A percentile compares a stretch with the other conserved stretches of the same genome.
These are phyloP conservation scores for Malurus alboscapulatus DNA, from an alignment of 2,113 vertebrate species.

Conservation along the genomic window DNA sequence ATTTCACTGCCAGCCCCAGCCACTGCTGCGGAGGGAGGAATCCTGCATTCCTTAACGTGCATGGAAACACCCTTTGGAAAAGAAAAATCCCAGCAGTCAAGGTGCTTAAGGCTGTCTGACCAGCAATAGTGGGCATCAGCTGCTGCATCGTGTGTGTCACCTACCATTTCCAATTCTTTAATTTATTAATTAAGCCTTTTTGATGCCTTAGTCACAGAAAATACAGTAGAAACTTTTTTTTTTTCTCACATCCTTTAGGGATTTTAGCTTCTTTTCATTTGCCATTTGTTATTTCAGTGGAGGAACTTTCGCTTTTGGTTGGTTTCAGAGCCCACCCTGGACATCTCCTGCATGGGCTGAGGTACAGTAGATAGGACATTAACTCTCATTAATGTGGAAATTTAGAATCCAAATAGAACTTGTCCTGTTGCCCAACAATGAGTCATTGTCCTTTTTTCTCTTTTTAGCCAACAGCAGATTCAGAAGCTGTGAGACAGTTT, in stretches of 20 bases:
- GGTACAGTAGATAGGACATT: constrained; percentile 23
- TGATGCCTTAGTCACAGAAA: constrained; percentile 25
- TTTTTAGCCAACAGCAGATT: constrained; percentile 67
- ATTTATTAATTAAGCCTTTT: constrained; percentile 10
- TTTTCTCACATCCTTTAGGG: constrained; percentile 29
- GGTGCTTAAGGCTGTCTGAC: not conserved
- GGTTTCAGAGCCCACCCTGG: constrained; percentile 63
- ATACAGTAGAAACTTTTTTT: not conserved
- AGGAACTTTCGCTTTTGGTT: constrained; percentile 70
- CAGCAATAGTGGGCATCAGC: not conserved
- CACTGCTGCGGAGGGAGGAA: not conserved
- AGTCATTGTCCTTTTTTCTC: constrained; percentile 74
- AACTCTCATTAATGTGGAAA: constrained; percentile 56
- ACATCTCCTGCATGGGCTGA: constrained; percentile 53
- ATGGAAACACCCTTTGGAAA: not conserved
- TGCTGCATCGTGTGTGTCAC: not conserved
- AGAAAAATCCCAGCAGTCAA: not conserved
- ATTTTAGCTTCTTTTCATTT: constrained; percentile 56
- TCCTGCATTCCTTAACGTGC: not conserved
- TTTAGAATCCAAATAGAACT: constrained; percentile 44
- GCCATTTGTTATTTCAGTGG: constrained; percentile 65
- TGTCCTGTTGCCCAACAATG: constrained; percentile 68
- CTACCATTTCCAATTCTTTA: not conserved
- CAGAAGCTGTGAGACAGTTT: constrained; percentile 78
- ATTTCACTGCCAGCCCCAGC: not conserved